Conservation (phyloP, 2,113 vertebrate genomes). For the Murina feae region DNA sequence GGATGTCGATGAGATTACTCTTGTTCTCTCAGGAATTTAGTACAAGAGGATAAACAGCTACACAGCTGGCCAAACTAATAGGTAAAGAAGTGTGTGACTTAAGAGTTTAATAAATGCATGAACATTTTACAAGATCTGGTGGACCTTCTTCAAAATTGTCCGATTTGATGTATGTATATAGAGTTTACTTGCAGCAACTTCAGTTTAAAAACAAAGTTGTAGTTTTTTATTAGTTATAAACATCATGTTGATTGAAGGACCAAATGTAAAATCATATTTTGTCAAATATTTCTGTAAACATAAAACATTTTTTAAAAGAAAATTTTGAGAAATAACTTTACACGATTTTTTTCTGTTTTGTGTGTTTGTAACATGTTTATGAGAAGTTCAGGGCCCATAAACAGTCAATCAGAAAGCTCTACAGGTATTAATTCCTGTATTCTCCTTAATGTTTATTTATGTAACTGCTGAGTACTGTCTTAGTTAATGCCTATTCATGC, state of each 20-base stretch:
- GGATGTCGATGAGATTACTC: constrained; percentile 43
- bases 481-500: not conserved
- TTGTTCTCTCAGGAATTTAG: constrained; percentile 42
- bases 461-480: not conserved
- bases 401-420: not conserved
- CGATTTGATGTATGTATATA: not conserved
- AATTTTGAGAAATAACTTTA: not conserved
- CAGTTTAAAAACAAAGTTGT: not conserved
- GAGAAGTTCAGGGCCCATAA: not conserved
- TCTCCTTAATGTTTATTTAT: not conserved
- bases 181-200: not conserved
- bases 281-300: not conserved
- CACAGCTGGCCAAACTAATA: constrained; percentile 36
- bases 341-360: not conserved
- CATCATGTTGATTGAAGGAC: not conserved
- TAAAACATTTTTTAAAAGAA: not conserved
- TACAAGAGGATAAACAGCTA: constrained; percentile 27
- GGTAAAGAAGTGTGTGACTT: constrained; percentile 35
- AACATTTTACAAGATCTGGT: not conserved
- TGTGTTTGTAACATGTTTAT: not conserved
- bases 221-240: not conserved
- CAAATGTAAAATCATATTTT: not conserved
- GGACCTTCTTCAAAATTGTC: not conserved
- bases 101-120: constrained; percentile 54
- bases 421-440: not conserved